Base-by-base conservation (phyloP, 2,113 vertebrate genomes). In the Myotis yumanensis region DNA sequence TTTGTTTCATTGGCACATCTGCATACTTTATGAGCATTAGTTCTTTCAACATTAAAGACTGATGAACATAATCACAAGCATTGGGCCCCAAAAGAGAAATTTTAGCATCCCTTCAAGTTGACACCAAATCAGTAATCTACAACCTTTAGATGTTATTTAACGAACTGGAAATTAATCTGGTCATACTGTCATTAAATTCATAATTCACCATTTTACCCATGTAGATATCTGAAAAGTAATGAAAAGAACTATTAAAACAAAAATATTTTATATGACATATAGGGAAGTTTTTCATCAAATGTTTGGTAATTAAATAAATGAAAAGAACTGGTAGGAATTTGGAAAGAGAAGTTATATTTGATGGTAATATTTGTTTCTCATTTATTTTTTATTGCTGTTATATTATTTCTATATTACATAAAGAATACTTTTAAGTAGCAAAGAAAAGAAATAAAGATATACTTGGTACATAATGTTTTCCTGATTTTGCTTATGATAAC, bases 381-480 rank as follows among this genome's bases (percentile, higher is more conserved):
- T 80, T 71, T 57, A 30, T 83, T 84, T 83, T 57, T 57, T 57
- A 57, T 51, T 83, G 18, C 3, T 84, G 1, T 43, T 59, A n/a
- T 54, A 86, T 4, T 57, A 93, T 71, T 93, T 86, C 30, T 81
- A 95, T 30, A 30, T 89, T 82, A 77, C 7, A 68, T 35, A 95
- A 46, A 66, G 20, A 76, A 93, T 0, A 79, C 1, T 91, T 90
- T 83, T 54, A 86, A 73, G 76, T 48, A 86, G 77, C 20, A 54
- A 14, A 75, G 20, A 64, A 80, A 40, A 46, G 14, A 80, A 83
- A 79, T 86, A 8, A 85, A 72, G 40, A 59, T 66, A 64, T 37
- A 89, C 28, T 54, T 43, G 17, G 7, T 28, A 35, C 1, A 72
- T 40, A 51, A 48, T n/a, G 5, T 69, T 84, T 71, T 22, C 8